A percentile compares a stretch with the other conserved stretches of the same genome.
These are phyloP conservation scores for Xiphydria camelus DNA, from an alignment of 2,888 invertebrate species.

Conservation along the genomic window DNA sequence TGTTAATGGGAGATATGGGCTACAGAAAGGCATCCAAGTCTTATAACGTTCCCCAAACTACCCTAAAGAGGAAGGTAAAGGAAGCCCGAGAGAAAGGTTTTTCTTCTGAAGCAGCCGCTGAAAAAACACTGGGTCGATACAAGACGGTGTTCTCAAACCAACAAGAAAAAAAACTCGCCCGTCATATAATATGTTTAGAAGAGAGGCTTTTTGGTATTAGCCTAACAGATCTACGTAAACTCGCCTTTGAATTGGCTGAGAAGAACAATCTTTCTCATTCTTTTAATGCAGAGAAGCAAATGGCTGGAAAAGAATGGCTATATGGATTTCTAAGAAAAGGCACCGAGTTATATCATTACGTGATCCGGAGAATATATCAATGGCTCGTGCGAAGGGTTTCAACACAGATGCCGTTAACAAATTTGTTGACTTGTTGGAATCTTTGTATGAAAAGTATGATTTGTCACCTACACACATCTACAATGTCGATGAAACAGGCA, in stretches of 20 bases:
- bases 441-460: too few relatives aligned
- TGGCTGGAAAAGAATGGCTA: too few relatives aligned
- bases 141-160: constrained; percentile 9
- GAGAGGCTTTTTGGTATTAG: constrained; percentile 25
- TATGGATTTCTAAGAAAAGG: constrained; percentile 32
- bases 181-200: constrained; percentile 17
- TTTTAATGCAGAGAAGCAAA: too few relatives aligned
- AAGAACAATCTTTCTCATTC: too few relatives aligned
- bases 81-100: too few relatives aligned
- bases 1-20: too few relatives aligned
- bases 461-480: constrained; percentile 33
- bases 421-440: constrained; percentile 29
- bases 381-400: constrained; percentile 43
- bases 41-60: too few relatives aligned
- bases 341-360: constrained; percentile 22
- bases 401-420: constrained; percentile 37
- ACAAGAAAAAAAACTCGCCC: constrained; percentile 20
- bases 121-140: constrained; percentile 7
- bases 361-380: constrained; percentile 29
- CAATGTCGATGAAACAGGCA: constrained; percentile 39
- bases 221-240: constrained; percentile 23
- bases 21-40: constrained; percentile 20
- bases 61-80: constrained; percentile 19
- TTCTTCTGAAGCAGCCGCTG: constrained; percentile 6
- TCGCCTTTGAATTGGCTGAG: too few relatives aligned